Evolutionary conservation across 2,888 invertebrate species (phyloP), one percentile per base, ranked within the genome.

Genomic region (Lepetodrilus schrolli): DNA sequence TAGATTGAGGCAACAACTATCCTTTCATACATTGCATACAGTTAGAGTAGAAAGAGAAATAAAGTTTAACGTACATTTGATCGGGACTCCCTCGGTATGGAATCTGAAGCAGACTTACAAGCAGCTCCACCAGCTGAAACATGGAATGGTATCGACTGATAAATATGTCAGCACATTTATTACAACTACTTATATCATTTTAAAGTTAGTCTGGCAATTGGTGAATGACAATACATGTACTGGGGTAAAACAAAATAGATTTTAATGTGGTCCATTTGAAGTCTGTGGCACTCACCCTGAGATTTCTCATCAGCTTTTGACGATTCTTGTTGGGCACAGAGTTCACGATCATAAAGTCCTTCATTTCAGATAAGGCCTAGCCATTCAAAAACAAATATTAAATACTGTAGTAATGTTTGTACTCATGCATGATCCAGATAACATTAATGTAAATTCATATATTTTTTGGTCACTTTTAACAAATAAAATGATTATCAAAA

Each of bases 271-370:
- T 20, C 48, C 17, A 20, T n/a, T n/a, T n/a, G n/a, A n/a, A n/a
- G n/a, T n/a, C n/a, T n/a, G 26, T 30, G 5, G 30, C 2, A 50
- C 82, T 78, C 74, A 89, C 89, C 81, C 89, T 79, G n/a, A 90
- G 84, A 78, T 90, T 90, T 65, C 90, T 81, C 81, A 90, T 84
- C 38, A 90, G 84, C 72, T 90, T 90, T 78, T 90, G 90, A 47
- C 90, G 70, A 5, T 86, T 76, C 79, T 90, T 90, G 74, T 78
- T 80, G 21, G 90, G 89, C 20, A 84, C 86, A 50, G 88, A 86
- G 77, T 90, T 84, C 8, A 87, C 85, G 8, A 88, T 80, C 86
- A 90, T 86, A 74, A 86, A 90, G 2, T 82, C 77, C 38, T 84
- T 84, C 79, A 90, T 80, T 78, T 90, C 89, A 65, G 73, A 49